Evolutionary conservation across 1,140 invertebrate genomes (phyloP).

Genomic region (Maniola jurtina): DNA sequence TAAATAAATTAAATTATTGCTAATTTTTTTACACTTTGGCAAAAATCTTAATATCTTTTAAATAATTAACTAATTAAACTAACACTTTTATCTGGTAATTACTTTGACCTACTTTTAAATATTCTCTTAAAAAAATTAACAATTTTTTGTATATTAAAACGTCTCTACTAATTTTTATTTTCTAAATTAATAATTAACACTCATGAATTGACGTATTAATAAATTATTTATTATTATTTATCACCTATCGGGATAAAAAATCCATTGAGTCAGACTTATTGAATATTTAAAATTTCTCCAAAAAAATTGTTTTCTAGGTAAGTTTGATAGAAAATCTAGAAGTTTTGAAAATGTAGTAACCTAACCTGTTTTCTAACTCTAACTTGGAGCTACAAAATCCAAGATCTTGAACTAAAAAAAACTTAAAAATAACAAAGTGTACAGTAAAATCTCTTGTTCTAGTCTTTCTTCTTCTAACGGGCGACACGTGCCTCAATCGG

Average conservation of each 20-base stretch:
- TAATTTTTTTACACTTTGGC: too few relatives aligned
- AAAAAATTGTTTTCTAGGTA: neutral
- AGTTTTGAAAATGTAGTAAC: neutral
- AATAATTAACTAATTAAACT: too few relatives aligned
- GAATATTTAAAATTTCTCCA: neutral
- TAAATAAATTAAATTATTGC: too few relatives aligned
- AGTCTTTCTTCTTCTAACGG: constrained; percentile 45
- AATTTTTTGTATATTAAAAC: neutral
- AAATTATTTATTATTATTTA: too few relatives aligned
- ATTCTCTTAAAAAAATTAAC: neutral
- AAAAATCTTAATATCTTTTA: too few relatives aligned
- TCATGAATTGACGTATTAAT: too few relatives aligned
- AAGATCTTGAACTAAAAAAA: neutral
- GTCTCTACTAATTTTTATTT: too few relatives aligned
- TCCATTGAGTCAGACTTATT: too few relatives aligned
- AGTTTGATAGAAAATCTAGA: neutral
- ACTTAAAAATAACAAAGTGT: neutral
- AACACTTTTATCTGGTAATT: neutral
- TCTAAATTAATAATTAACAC: too few relatives aligned
- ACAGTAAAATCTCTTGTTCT: constrained; percentile 39
- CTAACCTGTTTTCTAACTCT: neutral
- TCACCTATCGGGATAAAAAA: too few relatives aligned
- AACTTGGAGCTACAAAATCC: neutral
- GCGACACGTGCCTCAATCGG: constrained; percentile 29
- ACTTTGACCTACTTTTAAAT: neutral